Conservation (phyloP, 2,888 invertebrate genomes). For the Urechis unicinctus region DNA sequence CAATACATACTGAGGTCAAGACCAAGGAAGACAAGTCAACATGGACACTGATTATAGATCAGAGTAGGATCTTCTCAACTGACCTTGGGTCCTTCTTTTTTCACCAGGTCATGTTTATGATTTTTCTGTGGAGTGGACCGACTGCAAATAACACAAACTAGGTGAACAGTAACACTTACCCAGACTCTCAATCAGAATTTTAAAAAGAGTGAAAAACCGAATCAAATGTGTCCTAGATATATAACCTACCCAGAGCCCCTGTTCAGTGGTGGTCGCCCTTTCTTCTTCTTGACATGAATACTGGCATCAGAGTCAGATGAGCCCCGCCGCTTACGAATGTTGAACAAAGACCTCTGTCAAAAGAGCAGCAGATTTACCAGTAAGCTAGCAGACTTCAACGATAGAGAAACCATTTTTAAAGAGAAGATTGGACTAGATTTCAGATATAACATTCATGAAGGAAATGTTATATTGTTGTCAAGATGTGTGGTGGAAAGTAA, state of each 20-base stretch:
- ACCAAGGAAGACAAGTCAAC: neutral
- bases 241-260: neutral
- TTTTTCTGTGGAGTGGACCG: conserved; percentile 43
- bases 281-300: conserved; percentile 6
- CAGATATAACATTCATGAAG: too few relatives aligned
- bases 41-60: neutral
- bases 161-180: too few relatives aligned
- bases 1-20: conserved; percentile 11
- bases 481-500: too few relatives aligned
- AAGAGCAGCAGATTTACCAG: neutral
- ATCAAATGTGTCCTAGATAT: too few relatives aligned
- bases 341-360: conserved; percentile 13
- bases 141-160: conserved; percentile 20
- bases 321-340: conserved; percentile 25
- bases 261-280: neutral
- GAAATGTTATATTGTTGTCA: too few relatives aligned
- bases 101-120: conserved; percentile 35
- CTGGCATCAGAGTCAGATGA: conserved; percentile 60
- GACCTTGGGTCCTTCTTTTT: conserved; percentile 49
- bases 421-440: too few relatives aligned
- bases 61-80: neutral
- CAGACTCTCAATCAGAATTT: too few relatives aligned
- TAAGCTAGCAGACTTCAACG: too few relatives aligned
- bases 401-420: too few relatives aligned
- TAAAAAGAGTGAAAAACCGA: too few relatives aligned